Percentiles rank a stretch among this genome's conserved stretches.
Conservation (phyloP, 2,888 invertebrate species). For the Drosophila aldrichi region DNA sequence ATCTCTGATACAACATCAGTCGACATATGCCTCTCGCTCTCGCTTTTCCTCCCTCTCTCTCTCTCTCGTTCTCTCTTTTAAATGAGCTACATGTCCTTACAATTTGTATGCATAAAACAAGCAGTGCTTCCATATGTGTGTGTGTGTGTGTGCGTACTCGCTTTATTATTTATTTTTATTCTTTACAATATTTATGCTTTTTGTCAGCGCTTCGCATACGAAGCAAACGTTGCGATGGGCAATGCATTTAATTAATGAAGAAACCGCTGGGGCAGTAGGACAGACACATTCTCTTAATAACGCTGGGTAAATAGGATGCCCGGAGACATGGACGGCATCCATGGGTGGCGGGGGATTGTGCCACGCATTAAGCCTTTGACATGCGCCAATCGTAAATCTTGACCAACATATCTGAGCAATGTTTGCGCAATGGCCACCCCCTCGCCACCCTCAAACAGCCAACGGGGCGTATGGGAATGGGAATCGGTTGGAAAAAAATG, state of each 20-base stretch:
- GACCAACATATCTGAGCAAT: slow-evolving; percentile 80
- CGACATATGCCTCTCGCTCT: neutral
- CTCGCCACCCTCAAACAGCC: slow-evolving; percentile 5
- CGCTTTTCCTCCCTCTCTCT: slow-evolving; percentile 11
- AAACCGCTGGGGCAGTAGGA: slow-evolving; percentile 50
- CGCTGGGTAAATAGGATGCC: slow-evolving; percentile 66
- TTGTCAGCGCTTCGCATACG: slow-evolving; percentile 70
- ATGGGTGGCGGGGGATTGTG: slow-evolving; percentile 1
- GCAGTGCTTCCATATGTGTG: slow-evolving; percentile 9
- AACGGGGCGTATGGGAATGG: slow-evolving; percentile 9
- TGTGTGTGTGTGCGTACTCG: neutral
- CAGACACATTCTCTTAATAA: slow-evolving; percentile 57
- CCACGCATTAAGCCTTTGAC: slow-evolving; percentile 79
- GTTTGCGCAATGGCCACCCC: slow-evolving; percentile 61
- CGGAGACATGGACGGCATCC: slow-evolving; percentile 34
- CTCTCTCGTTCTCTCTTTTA: slow-evolving; percentile 23
- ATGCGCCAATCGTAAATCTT: slow-evolving; percentile 83
- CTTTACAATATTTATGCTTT: slow-evolving; percentile 76
- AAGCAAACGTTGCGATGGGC: slow-evolving; percentile 50
- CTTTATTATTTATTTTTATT: slow-evolving; percentile 74
- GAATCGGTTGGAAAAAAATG: slow-evolving; percentile 46
- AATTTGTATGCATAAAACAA: slow-evolving; percentile 67
- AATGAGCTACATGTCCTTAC: slow-evolving; percentile 59
- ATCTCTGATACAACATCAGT: slow-evolving; percentile 35
- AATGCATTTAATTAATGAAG: slow-evolving; percentile 76